Conservation (phyloP, 2,797 vertebrate species). For the Botia almorhae region DNA sequence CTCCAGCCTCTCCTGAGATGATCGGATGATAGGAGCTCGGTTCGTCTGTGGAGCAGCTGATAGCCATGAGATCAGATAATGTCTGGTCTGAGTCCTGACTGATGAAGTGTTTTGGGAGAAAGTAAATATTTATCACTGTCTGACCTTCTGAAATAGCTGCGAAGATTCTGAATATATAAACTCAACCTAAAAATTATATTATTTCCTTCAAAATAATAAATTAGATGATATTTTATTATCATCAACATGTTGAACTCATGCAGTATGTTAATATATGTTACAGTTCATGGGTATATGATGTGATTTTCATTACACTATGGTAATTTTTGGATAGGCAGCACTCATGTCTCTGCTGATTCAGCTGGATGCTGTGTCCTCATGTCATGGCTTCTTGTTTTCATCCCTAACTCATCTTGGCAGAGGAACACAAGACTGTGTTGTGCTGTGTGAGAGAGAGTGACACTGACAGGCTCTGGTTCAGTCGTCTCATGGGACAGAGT, state of each 20-base stretch:
- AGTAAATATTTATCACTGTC: slow-evolving; percentile 47
- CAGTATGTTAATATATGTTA: not conserved
- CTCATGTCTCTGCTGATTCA: slow-evolving; percentile 22
- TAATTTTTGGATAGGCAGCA: not conserved
- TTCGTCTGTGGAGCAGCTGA: slow-evolving; percentile 14
- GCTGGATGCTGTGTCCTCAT: slow-evolving; percentile 28
- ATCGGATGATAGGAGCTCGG: not conserved
- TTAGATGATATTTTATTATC: too few species aligned
- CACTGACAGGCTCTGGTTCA: slow-evolving; percentile 46
- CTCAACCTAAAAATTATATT: not conserved
- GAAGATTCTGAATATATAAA: not conserved
- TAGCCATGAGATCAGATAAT: slow-evolving; percentile 14
- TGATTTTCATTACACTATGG: not conserved
- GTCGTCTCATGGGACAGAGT: slow-evolving; percentile 29
- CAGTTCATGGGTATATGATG: too few species aligned
- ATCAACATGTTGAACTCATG: too few species aligned
- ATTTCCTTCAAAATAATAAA: not conserved
- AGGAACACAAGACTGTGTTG: slow-evolving; percentile 49
- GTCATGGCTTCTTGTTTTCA: slow-evolving; percentile 40
- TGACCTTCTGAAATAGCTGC: slow-evolving; percentile 11
- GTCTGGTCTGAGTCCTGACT: slow-evolving; percentile 37
- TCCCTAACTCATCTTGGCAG: slow-evolving; percentile 41
- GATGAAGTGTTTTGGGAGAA: slow-evolving; percentile 29
- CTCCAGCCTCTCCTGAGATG: too few species aligned
- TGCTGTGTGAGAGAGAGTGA: slow-evolving; percentile 42